A percentile compares a stretch with the other conserved stretches of the same genome.
These are phyloP conservation scores for Sebastes steindachneri DNA, from an alignment of 2,797 vertebrate species.

Conservation along the genomic window DNA sequence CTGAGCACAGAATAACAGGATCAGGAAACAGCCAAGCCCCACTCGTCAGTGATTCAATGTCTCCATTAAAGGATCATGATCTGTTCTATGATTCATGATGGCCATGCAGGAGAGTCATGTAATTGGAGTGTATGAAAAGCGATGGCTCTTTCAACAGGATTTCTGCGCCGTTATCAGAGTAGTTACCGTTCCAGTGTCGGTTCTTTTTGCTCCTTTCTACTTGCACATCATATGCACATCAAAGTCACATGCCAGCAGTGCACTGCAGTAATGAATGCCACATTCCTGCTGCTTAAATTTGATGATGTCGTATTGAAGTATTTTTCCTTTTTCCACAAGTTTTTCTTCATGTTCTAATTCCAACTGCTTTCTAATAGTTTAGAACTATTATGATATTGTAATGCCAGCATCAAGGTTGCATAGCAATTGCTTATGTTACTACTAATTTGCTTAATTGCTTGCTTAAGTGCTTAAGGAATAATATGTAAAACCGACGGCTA, in stretches of 20 bases:
- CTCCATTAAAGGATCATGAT: slow-evolving; percentile 78
- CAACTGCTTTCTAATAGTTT: slow-evolving; percentile 35
- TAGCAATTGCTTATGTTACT: slow-evolving; percentile 10
- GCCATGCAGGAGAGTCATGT: slow-evolving; percentile 73
- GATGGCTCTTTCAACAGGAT: slow-evolving; percentile 66
- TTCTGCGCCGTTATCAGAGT: slow-evolving; percentile 64
- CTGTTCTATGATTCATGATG: slow-evolving; percentile 81
- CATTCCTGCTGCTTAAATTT: slow-evolving; percentile 69
- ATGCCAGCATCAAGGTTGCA: background rate
- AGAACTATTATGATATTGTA: slow-evolving; percentile 11
- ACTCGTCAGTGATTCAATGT: slow-evolving; percentile 68
- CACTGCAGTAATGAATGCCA: slow-evolving; percentile 75
- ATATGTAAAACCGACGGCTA: background rate
- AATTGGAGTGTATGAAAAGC: slow-evolving; percentile 80
- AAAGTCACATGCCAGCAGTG: slow-evolving; percentile 72
- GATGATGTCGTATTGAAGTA: slow-evolving; percentile 61
- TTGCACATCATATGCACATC: slow-evolving; percentile 77
- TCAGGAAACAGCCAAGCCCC: slow-evolving; percentile 57
- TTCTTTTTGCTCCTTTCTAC: slow-evolving; percentile 72
- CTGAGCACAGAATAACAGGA: slow-evolving; percentile 48
- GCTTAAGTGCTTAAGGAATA: background rate
- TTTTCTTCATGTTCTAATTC: slow-evolving; percentile 45
- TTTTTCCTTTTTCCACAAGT: slow-evolving; percentile 15
- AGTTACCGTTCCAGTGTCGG: slow-evolving; percentile 67
- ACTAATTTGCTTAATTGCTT: background rate